Evolutionary conservation across 1,140 invertebrate genomes (phyloP).

Genomic region (Rhizoglyphus robini): DNA sequence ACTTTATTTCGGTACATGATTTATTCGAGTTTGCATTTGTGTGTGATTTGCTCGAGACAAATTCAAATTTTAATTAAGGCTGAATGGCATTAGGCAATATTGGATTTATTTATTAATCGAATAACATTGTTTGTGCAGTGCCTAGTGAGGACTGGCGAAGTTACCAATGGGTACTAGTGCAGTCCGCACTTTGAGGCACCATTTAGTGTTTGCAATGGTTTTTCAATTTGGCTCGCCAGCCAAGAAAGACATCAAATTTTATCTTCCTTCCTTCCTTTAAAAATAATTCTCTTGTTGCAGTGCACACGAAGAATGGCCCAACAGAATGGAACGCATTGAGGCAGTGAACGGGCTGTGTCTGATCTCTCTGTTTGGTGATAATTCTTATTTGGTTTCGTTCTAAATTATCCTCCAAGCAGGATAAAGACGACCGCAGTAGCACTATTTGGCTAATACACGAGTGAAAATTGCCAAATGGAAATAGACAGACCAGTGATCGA

Average conservation of each 20-base stretch:
- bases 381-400: background rate
- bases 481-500: background rate
- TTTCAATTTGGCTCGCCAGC: constrained; percentile 11
- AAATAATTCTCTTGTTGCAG: background rate
- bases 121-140: too few species aligned
- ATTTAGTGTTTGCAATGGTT: too few species aligned
- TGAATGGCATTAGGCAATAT: too few species aligned
- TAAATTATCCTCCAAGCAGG: background rate
- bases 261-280: constrained; percentile 10
- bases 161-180: too few species aligned
- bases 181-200: background rate
- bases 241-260: constrained; percentile 15
- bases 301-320: too few species aligned
- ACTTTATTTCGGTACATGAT: background rate
- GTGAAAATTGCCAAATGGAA: background rate
- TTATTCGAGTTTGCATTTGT: constrained; percentile 1
- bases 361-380: background rate
- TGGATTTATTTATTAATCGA: too few species aligned
- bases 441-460: background rate
- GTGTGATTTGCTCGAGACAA: background rate
- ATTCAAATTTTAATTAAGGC: constrained; percentile 8
- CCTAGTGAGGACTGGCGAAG: too few species aligned
- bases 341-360: background rate
- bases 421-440: too few species aligned
- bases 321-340: too few species aligned